phyloP scores from a whole-genome alignment of 2,113 vertebrate species.

The Apodemus sylvaticus region DNA sequence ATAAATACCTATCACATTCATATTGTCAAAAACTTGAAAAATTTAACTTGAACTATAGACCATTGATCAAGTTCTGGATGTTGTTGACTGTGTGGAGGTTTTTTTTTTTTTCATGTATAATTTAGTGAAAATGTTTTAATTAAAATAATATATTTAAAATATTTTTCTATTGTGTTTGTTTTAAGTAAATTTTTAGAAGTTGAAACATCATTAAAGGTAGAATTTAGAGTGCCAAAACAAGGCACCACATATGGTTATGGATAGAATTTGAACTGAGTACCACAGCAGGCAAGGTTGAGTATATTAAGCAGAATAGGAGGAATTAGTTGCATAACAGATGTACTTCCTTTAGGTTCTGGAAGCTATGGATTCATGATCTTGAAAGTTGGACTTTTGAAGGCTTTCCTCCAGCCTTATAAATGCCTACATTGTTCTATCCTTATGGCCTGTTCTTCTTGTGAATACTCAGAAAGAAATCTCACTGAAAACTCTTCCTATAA shows the following conservation, averaged over 20 bases:
- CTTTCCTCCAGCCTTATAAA: neutral
- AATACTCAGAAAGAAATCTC: neutral
- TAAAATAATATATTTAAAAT: neutral
- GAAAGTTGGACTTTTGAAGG: neutral
- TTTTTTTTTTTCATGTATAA: neutral
- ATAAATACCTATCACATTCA: neutral
- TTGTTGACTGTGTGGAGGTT: neutral
- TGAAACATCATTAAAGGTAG: slow-evolving; percentile 23
- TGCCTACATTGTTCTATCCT: neutral
- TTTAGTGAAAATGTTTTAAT: neutral
- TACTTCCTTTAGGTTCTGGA: neutral
- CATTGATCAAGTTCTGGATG: neutral
- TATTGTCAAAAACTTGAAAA: neutral
- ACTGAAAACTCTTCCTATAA: neutral
- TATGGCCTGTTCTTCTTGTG: too few species aligned
- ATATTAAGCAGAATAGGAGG: neutral
- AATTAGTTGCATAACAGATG: neutral
- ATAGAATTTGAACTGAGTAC: neutral
- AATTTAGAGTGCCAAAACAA: neutral
- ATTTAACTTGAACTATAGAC: neutral
- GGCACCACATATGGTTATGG: neutral
- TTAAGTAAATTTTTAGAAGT: neutral
- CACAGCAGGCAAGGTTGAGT: neutral
- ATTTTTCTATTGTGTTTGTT: neutral
- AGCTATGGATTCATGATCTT: too few species aligned